Conservation (phyloP, 2,113 vertebrate species). For the Ivindomyrus marchei region DNA sequence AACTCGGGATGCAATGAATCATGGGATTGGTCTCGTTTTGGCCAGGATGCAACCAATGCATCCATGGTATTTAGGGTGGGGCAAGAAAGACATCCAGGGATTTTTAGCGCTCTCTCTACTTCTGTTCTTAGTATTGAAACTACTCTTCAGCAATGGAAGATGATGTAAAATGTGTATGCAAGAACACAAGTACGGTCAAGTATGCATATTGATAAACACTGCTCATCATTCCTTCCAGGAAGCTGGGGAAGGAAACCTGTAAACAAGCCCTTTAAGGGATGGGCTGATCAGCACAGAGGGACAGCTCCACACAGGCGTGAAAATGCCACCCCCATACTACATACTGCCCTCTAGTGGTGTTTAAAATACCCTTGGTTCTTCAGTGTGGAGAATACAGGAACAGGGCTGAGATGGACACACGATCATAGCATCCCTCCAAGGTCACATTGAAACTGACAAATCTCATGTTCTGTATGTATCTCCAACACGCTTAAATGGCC, state of each 20-base stretch:
- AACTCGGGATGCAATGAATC: background rate
- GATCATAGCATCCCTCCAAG: background rate
- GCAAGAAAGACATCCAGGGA: background rate
- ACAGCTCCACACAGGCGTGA: background rate
- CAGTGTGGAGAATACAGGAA: background rate
- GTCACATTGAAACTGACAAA: background rate
- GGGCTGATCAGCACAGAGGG: background rate
- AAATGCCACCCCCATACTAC: background rate
- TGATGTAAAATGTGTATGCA: background rate
- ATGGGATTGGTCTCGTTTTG: background rate
- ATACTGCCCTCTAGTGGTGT: background rate
- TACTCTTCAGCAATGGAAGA: background rate
- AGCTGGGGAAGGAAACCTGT: background rate
- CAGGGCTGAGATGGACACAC: background rate
- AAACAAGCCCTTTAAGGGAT: background rate
- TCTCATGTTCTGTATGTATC: background rate
- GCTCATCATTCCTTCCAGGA: background rate
- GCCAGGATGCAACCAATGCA: background rate
- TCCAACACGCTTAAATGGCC: background rate
- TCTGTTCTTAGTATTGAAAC: background rate
- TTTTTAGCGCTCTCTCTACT: background rate
- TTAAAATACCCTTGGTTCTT: background rate
- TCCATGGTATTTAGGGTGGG: background rate
- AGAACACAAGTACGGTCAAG: background rate
- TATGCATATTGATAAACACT: background rate